Evolutionary conservation across 2,797 vertebrate genomes (phyloP), one percentile per base, ranked within the genome.

Genomic region (Lithobates sylvaticus): DNA sequence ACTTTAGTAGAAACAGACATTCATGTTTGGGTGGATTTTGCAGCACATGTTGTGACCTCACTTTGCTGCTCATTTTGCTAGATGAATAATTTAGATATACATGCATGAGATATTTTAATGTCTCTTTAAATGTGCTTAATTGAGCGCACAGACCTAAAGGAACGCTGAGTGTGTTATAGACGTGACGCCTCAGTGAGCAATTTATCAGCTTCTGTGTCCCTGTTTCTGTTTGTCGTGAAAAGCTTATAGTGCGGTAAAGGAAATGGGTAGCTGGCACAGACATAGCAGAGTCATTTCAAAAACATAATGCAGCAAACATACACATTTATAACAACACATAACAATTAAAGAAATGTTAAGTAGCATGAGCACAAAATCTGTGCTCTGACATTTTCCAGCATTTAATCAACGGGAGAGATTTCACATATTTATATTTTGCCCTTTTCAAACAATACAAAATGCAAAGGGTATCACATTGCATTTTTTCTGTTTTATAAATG

Each of bases 61-160:
- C 44, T 54, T n/a, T 58, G 65, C 72, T 27, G 13, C 44, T 39
- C 75, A 15, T 70, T 61, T 44, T 61, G 83, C 65, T 29, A 65
- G 74, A 84, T 84, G 83, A 84, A 84, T 84, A 84, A 84, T 84
- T 84, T 76, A 77, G 65, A 21, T 58, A 67, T 44, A 29, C 58
- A 44, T 61, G 83, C 83, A 61, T 75, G 65, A 47, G 74, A 77
- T 84, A 84, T 78, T 84, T 76, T 84, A 75, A 77, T 78, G 75
- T 84, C 65, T 29, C 65, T 75, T 71, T 84, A 84, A 84, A 77
- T 71, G 74, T 54, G 83, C 26, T 76, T 84, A 84, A 84, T 84
- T 84, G 83, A 84, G 83, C 75, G 75, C 65, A 77, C 44, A 47
- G 75, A 77, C 83, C 29, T 68, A 65, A 75, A 77, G 83, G 68